Base-by-base conservation (phyloP, 2,888 invertebrate genomes). In the Drosophila acutilabella region DNA sequence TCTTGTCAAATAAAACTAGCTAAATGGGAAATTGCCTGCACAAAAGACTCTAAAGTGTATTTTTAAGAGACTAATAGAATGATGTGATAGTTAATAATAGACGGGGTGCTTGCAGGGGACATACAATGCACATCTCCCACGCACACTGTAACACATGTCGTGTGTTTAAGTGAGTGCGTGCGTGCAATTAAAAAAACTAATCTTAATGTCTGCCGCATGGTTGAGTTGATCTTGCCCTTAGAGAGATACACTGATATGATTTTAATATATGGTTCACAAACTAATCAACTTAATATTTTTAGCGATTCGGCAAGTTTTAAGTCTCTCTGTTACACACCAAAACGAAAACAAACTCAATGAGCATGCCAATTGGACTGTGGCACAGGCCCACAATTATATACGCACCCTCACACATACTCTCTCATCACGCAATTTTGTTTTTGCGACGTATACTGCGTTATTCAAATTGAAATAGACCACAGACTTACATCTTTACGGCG, bases 401-500 rank as follows among this genome's bases (percentile, higher is more conserved):
- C 20, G 41, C 38, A 38, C 20, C 33, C 52, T 51, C 42, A 18
- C 66, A 56, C 26, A 48, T 33, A 59, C 30, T 50, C 48, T 33
- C 26, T 33, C 20, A 58, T 58, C 38, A 66, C 60, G 62, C 48
- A 78, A 68, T 58, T 45, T 40, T 52, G 52, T 62, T 73, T 62
- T 54, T 64, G 60, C 57, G 62, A 58, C 50, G 47, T 56, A 56
- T n/a, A 16, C 11, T 40, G n/a, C 11, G 16, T 53, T 47, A 23
- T 41, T 16, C 16, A 11, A 20, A 20, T 33, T 38, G 1, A 0
- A 11, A 40, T 59, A 11, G 14, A 51, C 13, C 38, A 44, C n/a
- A 26, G 10, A 91, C 91, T 92, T 92, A 92, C 92, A 89, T 92
- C 92, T 81, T 92, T 92, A 59, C 92, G 92, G 64, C 91, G 91